These are phyloP conservation scores for Diarsia dahlii DNA, from an alignment of 2,888 invertebrate species.

Conservation along the genomic window DNA sequence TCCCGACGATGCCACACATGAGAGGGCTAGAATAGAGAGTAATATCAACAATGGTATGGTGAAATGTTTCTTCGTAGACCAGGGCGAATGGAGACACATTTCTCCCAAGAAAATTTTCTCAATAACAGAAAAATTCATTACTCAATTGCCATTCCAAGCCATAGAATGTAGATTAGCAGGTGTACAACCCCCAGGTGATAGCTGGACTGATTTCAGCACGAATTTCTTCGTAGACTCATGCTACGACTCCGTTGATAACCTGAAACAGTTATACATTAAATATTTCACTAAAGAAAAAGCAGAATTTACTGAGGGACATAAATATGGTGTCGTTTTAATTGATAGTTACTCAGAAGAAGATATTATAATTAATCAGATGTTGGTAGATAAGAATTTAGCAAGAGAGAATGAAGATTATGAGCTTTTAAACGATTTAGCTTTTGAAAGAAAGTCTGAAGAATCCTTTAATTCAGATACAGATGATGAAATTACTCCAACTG, in stretches of 20 bases:
- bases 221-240: slow-evolving; percentile 88
- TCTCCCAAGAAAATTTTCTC: slow-evolving; percentile 81
- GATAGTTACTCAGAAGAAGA: slow-evolving; percentile 84
- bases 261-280: slow-evolving; percentile 85
- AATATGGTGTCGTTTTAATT: slow-evolving; percentile 87
- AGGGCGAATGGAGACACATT: slow-evolving; percentile 90
- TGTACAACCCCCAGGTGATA: slow-evolving; percentile 82
- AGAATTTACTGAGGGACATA: slow-evolving; percentile 81
- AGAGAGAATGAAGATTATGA: slow-evolving; percentile 74
- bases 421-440: slow-evolving; percentile 72
- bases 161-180: slow-evolving; percentile 92
- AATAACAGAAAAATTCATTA: slow-evolving; percentile 87
- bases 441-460: slow-evolving; percentile 51
- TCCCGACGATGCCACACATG: slow-evolving; percentile 82
- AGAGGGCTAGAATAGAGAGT: slow-evolving; percentile 86
- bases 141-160: slow-evolving; percentile 91
- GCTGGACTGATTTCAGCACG: slow-evolving; percentile 89
- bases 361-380: slow-evolving; percentile 85
- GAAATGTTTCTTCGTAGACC: slow-evolving; percentile 92
- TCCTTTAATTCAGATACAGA: slow-evolving; percentile 51
- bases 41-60: slow-evolving; percentile 79
- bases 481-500: slow-evolving; percentile 3
- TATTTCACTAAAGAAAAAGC: slow-evolving; percentile 81
- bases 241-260: slow-evolving; percentile 76
- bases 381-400: slow-evolving; percentile 89